Evolutionary conservation across 1,140 invertebrate species (phyloP).

Genomic region (Drosophila simulans): DNA sequence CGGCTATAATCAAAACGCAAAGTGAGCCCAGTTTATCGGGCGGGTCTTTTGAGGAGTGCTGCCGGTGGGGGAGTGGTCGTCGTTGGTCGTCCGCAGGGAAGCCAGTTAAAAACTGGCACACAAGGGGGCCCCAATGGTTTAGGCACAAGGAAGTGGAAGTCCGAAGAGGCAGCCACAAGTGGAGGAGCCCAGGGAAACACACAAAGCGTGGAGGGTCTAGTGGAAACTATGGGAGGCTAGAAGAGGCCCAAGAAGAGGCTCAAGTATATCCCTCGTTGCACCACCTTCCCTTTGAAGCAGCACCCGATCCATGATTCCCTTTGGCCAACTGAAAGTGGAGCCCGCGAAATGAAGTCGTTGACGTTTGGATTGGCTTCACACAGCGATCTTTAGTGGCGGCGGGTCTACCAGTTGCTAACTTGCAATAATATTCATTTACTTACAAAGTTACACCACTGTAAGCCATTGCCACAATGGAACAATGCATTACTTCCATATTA

Average conservation of each 20-base stretch:
- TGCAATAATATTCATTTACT: constrained; percentile 1
- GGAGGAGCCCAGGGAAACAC: constrained; percentile 46
- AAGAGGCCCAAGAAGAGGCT: constrained; percentile 23
- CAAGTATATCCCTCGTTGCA: constrained; percentile 20
- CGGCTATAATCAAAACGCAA: constrained; percentile 73
- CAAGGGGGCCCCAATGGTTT: constrained; percentile 20
- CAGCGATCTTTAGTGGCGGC: constrained; percentile 47
- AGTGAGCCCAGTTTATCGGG: constrained; percentile 31
- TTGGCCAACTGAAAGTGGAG: constrained; percentile 53
- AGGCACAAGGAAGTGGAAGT: constrained; percentile 71
- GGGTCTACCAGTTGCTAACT: constrained; percentile 15
- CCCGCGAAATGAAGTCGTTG: constrained; percentile 75
- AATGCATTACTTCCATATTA: too few species aligned
- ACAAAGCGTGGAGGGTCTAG: constrained; percentile 47
- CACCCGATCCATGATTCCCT: constrained; percentile 5
- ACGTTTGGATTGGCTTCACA: constrained; percentile 69
- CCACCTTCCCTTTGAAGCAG: constrained; percentile 3
- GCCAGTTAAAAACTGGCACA: constrained; percentile 79
- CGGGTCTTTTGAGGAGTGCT: constrained; percentile 4
- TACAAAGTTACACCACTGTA: neutral
- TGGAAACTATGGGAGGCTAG: constrained; percentile 32
- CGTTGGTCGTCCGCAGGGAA: constrained; percentile 43
- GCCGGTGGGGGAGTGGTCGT: constrained; percentile 3
- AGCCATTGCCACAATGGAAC: too few species aligned
- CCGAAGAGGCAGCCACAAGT: constrained; percentile 55